Base-by-base conservation (phyloP, 2,113 vertebrate genomes). In the Cheirogaleus medius region DNA sequence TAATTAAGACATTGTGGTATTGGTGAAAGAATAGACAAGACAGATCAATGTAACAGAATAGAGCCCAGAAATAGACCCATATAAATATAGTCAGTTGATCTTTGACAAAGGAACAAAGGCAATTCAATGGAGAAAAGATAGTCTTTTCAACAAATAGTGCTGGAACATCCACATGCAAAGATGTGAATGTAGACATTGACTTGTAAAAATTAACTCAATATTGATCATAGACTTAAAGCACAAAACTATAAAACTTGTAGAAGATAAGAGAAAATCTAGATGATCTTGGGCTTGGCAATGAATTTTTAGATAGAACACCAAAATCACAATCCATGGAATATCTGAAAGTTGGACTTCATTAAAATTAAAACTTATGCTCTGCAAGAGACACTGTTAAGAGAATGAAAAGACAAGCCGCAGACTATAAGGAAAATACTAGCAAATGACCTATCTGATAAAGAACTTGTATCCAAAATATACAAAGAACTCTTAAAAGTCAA, bases 151-250 rank as follows among this genome's bases (percentile, higher is more conserved):
- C 37, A 88, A 94, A 89, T 52, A 47, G 52, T 84, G 8, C 15
- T 73, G 73, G 39, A 37, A 90, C 12, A 80, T 66, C 27, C 25
- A 86, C 18, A 44, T 86, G 37, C 54, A 64, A 85, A 66, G 34
- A 93, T 68, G n/a, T 49, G 10, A 58, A n/a, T 68, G 39, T 68
- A 42, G 27, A 68, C 17, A 68, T 9, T 73, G 47, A 42, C 60
- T 77, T 94, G 80, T 44, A 86, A 90, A 94, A 64, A 27, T 81
- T 37, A 95, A 85, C 15, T 88, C 18, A 71, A 91, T 83, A 71
- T 71, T 47, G 63, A n/a, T 52, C 49, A 27, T 60, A 32, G 56
- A 82, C 9, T n/a, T 54, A 37, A 10, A 82, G 82, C 39, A 86
- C 42, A 78, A 89, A 78, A 81, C 44, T 44, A 42, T 13, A 37